These are phyloP conservation scores for Oceanodroma leucorhoa DNA, from an alignment of 2,797 vertebrate genomes.

Conservation along the genomic window DNA sequence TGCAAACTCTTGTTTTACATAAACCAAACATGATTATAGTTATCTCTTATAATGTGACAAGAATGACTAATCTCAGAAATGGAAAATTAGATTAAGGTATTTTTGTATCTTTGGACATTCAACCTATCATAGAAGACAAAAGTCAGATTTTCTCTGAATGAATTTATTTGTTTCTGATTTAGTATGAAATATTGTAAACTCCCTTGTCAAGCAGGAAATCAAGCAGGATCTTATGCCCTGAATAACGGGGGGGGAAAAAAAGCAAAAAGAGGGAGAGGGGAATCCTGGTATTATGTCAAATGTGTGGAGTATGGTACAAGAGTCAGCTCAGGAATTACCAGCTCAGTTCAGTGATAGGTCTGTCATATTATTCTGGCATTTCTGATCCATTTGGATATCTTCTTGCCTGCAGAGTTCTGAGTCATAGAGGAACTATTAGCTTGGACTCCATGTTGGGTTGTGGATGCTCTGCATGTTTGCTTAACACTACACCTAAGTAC, in stretches of 20 bases:
- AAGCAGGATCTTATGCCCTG: neutral
- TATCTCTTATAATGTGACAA: constrained; percentile 11
- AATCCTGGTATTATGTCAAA: neutral
- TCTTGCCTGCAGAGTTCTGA: neutral
- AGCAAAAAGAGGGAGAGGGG: rapidly evolving
- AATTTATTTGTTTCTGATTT: neutral
- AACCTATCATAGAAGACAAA: neutral
- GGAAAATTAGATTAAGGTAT: constrained; percentile 1
- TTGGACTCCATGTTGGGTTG: neutral
- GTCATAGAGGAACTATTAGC: neutral
- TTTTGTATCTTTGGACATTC: neutral
- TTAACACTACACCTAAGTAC: neutral
- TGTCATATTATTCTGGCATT: neutral
- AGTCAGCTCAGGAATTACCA: neutral
- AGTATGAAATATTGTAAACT: neutral
- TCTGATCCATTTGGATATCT: neutral
- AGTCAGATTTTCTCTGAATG: neutral
- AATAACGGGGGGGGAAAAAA: neutral
- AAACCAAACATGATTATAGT: constrained; percentile 59
- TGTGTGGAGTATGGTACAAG: neutral
- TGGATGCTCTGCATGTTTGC: neutral
- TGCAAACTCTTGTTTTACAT: constrained; percentile 52
- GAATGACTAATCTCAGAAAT: constrained; percentile 7
- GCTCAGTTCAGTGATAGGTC: neutral
- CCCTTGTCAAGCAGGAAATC: neutral